phyloP scores from a whole-genome alignment of 2,113 vertebrate genomes.

The Stictonetta naevosa region DNA sequence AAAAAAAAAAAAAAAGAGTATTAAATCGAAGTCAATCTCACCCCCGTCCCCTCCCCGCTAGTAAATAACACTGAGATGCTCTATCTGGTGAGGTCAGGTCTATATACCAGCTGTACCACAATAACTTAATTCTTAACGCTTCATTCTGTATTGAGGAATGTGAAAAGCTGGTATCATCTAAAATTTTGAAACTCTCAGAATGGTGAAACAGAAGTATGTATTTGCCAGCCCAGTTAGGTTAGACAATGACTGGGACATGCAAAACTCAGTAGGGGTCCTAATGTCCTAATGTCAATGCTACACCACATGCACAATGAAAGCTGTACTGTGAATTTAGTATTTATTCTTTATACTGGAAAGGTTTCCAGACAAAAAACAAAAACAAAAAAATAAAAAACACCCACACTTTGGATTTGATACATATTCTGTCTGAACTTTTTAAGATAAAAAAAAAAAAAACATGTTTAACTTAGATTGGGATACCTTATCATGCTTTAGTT shows the following conservation, averaged over 20 bases:
- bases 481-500: not conserved
- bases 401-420: not conserved
- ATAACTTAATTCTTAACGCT: not conserved
- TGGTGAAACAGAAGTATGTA: not conserved
- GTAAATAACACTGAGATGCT: not conserved
- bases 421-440: not conserved
- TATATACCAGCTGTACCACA: not conserved
- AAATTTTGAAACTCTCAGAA: not conserved
- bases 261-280: not conserved
- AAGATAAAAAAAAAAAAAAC: not conserved
- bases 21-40: not conserved
- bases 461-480: not conserved
- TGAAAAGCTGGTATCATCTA: not conserved
- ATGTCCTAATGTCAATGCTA: not conserved
- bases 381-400: not conserved
- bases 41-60: too few relatives aligned
- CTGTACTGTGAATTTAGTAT: fast-evolving
- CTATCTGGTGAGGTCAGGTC: not conserved
- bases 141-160: not conserved
- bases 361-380: not conserved
- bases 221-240: not conserved
- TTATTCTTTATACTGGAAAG: not conserved
- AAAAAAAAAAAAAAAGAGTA: not conserved
- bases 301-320: not conserved
- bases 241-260: not conserved